Percentiles rank a stretch among this genome's conserved stretches.
These are phyloP conservation scores for Caenorhabditis plicata DNA, from an alignment of 2,888 invertebrate genomes.

Conservation along the genomic window DNA sequence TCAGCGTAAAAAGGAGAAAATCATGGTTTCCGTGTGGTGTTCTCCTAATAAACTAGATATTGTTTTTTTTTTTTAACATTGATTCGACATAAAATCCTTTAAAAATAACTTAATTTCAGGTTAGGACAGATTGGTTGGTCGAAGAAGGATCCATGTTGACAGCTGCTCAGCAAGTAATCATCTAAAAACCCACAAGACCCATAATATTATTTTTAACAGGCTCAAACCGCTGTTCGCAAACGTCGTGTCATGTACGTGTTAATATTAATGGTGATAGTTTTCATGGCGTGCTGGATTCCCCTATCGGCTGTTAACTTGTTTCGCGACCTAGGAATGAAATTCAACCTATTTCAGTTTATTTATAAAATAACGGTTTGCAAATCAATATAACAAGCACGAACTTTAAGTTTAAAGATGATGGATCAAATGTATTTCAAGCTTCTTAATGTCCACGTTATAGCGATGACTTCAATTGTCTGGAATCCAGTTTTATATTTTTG, in stretches of 20 bases:
- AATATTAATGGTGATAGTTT: conserved; percentile 63
- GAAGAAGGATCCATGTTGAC: conserved; percentile 63
- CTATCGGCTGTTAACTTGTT: conserved; percentile 61
- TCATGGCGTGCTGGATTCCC: conserved; percentile 62
- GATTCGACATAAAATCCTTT: too few species aligned
- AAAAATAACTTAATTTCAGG: conserved; percentile 30
- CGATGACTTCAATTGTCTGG: conserved; percentile 64
- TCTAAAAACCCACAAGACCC: conserved; percentile 1
- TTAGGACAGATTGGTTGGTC: conserved; percentile 62
- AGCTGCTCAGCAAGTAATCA: conserved; percentile 62
- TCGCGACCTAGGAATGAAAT: conserved; percentile 49
- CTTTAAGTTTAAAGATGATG: conserved; percentile 12
- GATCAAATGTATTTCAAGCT: conserved; percentile 62
- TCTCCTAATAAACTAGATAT: too few species aligned
- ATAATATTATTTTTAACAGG: conserved; percentile 8
- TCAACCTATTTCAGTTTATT: conserved; percentile 15
- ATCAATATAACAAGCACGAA: background rate
- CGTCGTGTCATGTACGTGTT: conserved; percentile 61
- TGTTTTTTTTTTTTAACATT: too few species aligned
- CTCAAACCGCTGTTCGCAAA: conserved; percentile 49
- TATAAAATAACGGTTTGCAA: conserved; percentile 17
- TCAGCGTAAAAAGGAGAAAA: too few species aligned
- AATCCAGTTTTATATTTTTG: conserved; percentile 65
- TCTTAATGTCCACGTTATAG: conserved; percentile 59
- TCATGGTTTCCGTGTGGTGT: too few species aligned